Evolutionary conservation across 2,888 invertebrate genomes (phyloP).

Genomic region (Platycheirus albimanus): DNA sequence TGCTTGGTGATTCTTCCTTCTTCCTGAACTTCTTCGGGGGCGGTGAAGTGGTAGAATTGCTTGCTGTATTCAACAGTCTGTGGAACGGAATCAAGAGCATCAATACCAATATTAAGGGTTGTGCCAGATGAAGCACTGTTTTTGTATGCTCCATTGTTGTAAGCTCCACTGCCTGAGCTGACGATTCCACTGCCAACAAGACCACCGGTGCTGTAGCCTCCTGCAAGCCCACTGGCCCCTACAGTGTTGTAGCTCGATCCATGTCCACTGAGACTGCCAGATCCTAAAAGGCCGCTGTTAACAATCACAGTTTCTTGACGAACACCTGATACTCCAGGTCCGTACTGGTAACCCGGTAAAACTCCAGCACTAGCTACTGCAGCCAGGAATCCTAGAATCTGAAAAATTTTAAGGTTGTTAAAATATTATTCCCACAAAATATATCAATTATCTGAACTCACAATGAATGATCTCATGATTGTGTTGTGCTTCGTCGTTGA

Average conservation of each 20-base stretch:
- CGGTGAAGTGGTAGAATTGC: conserved; percentile 78
- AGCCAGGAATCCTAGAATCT: conserved; percentile 35
- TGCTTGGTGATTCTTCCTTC: conserved; percentile 70
- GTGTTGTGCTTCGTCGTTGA: conserved; percentile 41
- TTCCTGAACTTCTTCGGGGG: conserved; percentile 76
- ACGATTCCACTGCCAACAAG: neutral
- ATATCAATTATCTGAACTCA: too few species aligned
- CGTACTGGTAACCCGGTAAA: conserved; percentile 31
- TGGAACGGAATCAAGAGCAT: conserved; percentile 44
- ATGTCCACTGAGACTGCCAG: neutral
- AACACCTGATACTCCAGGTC: conserved; percentile 18
- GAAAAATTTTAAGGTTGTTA: neutral
- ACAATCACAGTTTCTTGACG: neutral
- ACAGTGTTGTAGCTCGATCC: conserved; percentile 2
- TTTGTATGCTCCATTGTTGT: conserved; percentile 30
- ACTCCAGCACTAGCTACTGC: conserved; percentile 24
- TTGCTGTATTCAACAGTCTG: conserved; percentile 74
- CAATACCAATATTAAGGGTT: conserved; percentile 51
- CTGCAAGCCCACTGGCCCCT: neutral
- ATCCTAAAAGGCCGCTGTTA: neutral
- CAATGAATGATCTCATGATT: conserved; percentile 63
- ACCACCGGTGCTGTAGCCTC: neutral
- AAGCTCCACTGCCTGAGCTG: conserved; percentile 20
- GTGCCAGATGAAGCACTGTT: conserved; percentile 28
- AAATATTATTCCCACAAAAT: too few species aligned